phyloP scores from a whole-genome alignment of 2,888 invertebrate species.

The Mystacides longicornis region DNA sequence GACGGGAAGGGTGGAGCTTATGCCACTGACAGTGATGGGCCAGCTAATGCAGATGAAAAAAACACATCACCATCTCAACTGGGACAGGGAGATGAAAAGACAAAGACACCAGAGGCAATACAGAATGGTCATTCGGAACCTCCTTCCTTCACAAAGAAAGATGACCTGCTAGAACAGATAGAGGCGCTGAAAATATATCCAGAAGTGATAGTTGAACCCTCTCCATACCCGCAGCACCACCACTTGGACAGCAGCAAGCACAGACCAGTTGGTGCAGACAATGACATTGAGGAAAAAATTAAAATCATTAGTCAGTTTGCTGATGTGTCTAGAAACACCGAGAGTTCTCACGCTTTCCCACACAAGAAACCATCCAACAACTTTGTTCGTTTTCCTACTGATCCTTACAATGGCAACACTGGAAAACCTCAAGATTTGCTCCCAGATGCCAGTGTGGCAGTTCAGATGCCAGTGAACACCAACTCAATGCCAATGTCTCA shows the following conservation, averaged over 20 bases:
- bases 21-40: neutral
- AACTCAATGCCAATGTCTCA: neutral
- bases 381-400: slow-evolving; percentile 5
- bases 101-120: neutral
- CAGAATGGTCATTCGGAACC: neutral
- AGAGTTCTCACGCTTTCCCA: neutral
- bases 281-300: slow-evolving; percentile 23
- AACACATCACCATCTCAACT: neutral
- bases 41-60: neutral
- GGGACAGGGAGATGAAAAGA: neutral
- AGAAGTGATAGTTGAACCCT: neutral
- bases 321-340: slow-evolving; percentile 22
- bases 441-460: neutral
- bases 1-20: neutral
- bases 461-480: slow-evolving; percentile 6
- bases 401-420: neutral
- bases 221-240: neutral
- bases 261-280: neutral
- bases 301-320: slow-evolving; percentile 21
- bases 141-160: neutral
- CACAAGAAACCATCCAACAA: slow-evolving; percentile 6
- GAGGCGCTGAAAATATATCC: slow-evolving; percentile 6
- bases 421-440: neutral
- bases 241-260: neutral
- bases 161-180: slow-evolving; percentile 13